Percentiles rank a stretch among this genome's conserved stretches.
These are phyloP conservation scores for Lanius ludovicianus DNA, from an alignment of 2,113 vertebrate species.

Conservation along the genomic window DNA sequence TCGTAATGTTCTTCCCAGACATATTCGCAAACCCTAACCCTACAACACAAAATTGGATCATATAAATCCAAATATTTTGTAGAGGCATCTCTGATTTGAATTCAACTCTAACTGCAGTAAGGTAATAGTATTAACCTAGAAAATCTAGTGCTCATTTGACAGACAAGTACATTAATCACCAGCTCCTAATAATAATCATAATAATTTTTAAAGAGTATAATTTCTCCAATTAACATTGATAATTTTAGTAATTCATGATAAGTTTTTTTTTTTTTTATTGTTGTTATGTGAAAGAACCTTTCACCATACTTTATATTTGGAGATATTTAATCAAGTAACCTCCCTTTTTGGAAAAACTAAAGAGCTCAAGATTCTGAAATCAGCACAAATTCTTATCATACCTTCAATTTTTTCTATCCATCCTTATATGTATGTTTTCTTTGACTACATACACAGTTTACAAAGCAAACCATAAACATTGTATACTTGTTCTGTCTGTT, in stretches of 20 bases:
- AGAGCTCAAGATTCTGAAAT: not conserved
- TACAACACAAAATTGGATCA: not conserved
- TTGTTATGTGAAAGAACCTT: not conserved
- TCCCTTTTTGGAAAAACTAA: not conserved
- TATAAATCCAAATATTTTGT: not conserved
- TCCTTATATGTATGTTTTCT: not conserved
- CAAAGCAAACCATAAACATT: not conserved
- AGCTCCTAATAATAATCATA: not conserved
- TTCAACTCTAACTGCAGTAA: not conserved
- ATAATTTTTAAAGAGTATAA: not conserved
- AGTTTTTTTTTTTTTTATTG: not conserved
- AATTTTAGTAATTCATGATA: not conserved
- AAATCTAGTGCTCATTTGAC: not conserved
- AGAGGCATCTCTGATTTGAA: not conserved
- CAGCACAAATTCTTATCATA: not conserved
- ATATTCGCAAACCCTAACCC: not conserved
- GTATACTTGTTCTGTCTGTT: not conserved
- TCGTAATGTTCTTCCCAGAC: not conserved
- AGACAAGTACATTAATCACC: not conserved
- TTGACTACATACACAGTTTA: not conserved
- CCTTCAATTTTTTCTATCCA: not conserved
- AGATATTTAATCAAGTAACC: not conserved
- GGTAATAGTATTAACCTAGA: not conserved
- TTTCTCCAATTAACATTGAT: not conserved
- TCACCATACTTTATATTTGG: not conserved